A percentile compares a stretch with the other conserved stretches of the same genome.
These are phyloP conservation scores for Adelosebastes latens DNA, from an alignment of 2,797 vertebrate species.

Conservation along the genomic window DNA sequence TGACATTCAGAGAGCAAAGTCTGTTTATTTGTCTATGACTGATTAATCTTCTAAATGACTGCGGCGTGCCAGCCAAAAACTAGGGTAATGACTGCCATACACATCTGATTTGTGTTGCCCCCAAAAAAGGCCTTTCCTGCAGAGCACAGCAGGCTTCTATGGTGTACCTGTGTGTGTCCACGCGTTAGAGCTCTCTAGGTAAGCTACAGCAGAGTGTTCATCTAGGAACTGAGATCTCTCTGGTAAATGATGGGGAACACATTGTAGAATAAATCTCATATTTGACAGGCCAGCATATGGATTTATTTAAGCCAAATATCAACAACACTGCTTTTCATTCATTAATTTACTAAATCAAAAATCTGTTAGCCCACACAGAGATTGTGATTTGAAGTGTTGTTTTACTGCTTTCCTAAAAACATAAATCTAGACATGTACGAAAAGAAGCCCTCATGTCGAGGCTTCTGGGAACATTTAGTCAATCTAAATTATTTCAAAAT, in stretches of 20 bases:
- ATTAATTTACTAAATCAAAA: constrained; percentile 3
- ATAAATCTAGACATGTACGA: constrained; percentile 21
- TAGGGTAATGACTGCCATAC: constrained; percentile 64
- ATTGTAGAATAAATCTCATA: background rate
- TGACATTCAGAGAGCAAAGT: constrained; percentile 38
- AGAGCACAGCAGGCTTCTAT: constrained; percentile 46
- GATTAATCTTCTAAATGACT: constrained; percentile 71
- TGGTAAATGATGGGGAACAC: background rate
- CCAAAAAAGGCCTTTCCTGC: constrained; percentile 51
- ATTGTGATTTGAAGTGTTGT: constrained; percentile 22
- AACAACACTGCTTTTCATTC: constrained; percentile 16
- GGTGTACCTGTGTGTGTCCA: constrained; percentile 50
- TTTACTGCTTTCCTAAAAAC: constrained; percentile 34
- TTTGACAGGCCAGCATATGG: background rate
- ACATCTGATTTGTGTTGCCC: constrained; percentile 61
- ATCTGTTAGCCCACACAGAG: constrained; percentile 1
- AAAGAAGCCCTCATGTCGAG: constrained; percentile 14
- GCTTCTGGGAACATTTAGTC: constrained; percentile 46
- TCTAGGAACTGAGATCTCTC: constrained; percentile 14
- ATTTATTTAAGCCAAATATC: constrained; percentile 13
- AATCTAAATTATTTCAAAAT: constrained; percentile 50
- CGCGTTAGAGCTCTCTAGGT: background rate
- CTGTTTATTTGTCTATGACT: constrained; percentile 70
- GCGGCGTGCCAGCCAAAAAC: constrained; percentile 53
- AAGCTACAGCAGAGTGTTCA: constrained; percentile 18